Evolutionary conservation across 1,140 invertebrate genomes (phyloP).

Genomic region (Venustaconcha ellipsiformis): DNA sequence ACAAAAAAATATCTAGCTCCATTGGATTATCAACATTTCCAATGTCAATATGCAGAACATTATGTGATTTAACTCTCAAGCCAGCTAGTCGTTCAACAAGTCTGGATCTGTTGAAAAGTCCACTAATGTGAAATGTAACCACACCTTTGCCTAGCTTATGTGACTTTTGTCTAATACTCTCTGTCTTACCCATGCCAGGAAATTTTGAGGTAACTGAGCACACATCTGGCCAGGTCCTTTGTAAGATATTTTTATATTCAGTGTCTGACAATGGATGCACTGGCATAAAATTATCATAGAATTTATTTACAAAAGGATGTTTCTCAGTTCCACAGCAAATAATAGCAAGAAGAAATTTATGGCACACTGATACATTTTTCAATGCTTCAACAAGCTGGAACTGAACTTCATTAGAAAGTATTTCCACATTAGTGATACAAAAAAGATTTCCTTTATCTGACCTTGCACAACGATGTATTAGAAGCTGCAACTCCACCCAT

Average conservation of each 20-base stretch:
- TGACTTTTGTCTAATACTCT: conserved; percentile 18
- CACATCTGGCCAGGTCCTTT: conserved; percentile 20
- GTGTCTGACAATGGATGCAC: conserved; percentile 19
- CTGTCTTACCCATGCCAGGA: conserved; percentile 37
- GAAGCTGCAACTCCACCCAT: conserved; percentile 32
- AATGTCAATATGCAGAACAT: conserved; percentile 42
- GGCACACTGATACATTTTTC: neutral
- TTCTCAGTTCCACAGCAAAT: conserved; percentile 26
- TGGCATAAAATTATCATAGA: neutral
- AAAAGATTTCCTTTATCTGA: conserved; percentile 11
- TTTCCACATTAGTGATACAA: conserved; percentile 40
- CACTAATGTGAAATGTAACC: conserved; percentile 36
- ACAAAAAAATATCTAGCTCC: conserved; percentile 36
- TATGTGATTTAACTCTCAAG: conserved; percentile 12
- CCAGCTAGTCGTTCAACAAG: conserved; percentile 18
- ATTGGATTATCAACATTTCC: conserved; percentile 25
- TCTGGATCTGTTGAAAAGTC: conserved; percentile 7
- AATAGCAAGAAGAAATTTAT: conserved; percentile 17
- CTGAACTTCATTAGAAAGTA: conserved; percentile 31
- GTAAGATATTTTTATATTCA: conserved; percentile 7
- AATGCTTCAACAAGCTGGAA: conserved; percentile 27
- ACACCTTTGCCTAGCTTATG: conserved; percentile 6
- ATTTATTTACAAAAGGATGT: conserved; percentile 31
- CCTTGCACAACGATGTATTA: conserved; percentile 28
- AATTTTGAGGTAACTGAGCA: conserved; percentile 24